Evolutionary conservation across 64 coral and sea anemone species (phyloP), one percentile per base, ranked within the genome.

Genomic region (Platygyra sinensis): DNA sequence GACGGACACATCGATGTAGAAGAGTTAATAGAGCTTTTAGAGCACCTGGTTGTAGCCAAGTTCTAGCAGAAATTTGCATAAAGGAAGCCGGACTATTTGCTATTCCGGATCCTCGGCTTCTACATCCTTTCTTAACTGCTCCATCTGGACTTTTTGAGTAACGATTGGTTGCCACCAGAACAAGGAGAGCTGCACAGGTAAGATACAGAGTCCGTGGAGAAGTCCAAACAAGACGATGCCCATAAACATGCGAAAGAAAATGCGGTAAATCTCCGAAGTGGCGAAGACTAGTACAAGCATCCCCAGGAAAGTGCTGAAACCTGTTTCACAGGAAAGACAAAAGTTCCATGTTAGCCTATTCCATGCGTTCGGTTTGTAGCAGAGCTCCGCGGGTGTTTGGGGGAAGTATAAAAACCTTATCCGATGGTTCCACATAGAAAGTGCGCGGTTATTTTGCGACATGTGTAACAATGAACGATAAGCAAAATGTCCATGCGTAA

Each of bases 221-320:
- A 92, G 90, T 52, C 90, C 90, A 50, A 92, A 84, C 16, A 67
- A 52, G 20, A 92, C 90, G 16, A 92, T 92, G 22, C 90, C 90
- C 52, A 92, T 25, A 27, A 92, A 92, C 90, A 92, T 92, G 13
- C 83, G 83, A 63, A 92, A 92, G 39, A 92, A 92, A 30, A 92
- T 92, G 2, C 90, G 67, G 60, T 87, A 92, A 42, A 92, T 92
- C 39, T 92, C 82, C 18, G 90, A 92, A 0, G 90, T 52, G 63
- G 90, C 90, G 28, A 92, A 87, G 10, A 86, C 83, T 8, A 92
- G 74, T 74, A 87, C 86, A 6, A 87, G 55, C 83, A 86, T 92
- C 1, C 90, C 90, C 18, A 92, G 62, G 62, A 92, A 92, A 16
- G 90, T 92, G 31, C 90, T 92, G 27, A 76, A 76, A 33, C 90